These are phyloP conservation scores for Callitettix versicolor DNA, from an alignment of 1,140 invertebrate species.

Conservation along the genomic window DNA sequence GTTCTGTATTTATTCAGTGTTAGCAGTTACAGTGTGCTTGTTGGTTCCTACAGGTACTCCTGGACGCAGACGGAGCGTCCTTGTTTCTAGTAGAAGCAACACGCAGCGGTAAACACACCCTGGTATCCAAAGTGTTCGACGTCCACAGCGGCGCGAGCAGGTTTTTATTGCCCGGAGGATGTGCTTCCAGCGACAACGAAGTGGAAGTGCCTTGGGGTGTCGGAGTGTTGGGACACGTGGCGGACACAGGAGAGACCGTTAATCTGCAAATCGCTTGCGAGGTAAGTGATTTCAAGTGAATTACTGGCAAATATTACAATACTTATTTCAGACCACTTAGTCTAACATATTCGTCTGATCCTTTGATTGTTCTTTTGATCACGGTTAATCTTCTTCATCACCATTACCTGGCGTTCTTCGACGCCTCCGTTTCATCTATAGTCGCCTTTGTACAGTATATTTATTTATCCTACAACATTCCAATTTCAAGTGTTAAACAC, in stretches of 20 bases:
- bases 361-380: too few species aligned
- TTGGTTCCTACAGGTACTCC: too few species aligned
- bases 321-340: too few species aligned
- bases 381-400: too few species aligned
- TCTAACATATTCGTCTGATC: too few species aligned
- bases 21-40: too few species aligned
- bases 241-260: slow-evolving; percentile 43
- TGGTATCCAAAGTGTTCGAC: slow-evolving; percentile 38
- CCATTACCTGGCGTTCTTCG: too few species aligned
- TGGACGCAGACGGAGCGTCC: slow-evolving; percentile 37
- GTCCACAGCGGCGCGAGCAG: slow-evolving; percentile 31
- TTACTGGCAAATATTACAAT: background rate
- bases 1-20: too few species aligned
- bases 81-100: slow-evolving; percentile 37
- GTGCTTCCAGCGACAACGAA: slow-evolving; percentile 28
- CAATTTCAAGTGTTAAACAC: too few species aligned
- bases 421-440: too few species aligned
- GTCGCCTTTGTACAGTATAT: too few species aligned
- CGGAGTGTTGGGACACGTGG: slow-evolving; percentile 50
- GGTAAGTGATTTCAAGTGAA: slow-evolving; percentile 28
- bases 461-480: too few species aligned
- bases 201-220: slow-evolving; percentile 42
- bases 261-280: slow-evolving; percentile 36
- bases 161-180: slow-evolving; percentile 27
- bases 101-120: slow-evolving; percentile 30